Conservation (phyloP, 2,113 vertebrate genomes). For the Nyctereutes procyonoides region DNA sequence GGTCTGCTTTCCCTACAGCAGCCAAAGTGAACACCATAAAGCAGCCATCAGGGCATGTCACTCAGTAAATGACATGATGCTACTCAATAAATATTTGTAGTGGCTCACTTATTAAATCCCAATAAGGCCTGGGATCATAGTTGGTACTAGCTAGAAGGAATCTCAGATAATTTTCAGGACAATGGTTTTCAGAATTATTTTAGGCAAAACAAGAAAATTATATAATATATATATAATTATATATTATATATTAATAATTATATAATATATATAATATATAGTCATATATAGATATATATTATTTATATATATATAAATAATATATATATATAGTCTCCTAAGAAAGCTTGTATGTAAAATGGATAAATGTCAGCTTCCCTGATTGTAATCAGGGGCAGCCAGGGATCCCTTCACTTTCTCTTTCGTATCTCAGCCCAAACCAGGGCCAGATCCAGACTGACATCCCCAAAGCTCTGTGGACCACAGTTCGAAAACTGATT, state of each 20-base stretch:
- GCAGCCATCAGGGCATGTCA: neutral
- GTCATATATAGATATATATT: neutral
- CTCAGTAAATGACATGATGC: neutral
- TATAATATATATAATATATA: neutral
- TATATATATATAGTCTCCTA: neutral
- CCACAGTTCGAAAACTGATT: neutral
- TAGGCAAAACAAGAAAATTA: neutral
- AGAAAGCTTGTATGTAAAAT: neutral
- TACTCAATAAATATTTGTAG: neutral
- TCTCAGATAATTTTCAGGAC: neutral
- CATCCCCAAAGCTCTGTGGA: neutral
- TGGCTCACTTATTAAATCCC: neutral
- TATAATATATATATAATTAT: no score
- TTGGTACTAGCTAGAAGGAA: neutral
- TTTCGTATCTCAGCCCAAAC: neutral
- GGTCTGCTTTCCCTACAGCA: neutral
- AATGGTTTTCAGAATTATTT: conserved; percentile 25
- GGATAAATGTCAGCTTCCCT: neutral
- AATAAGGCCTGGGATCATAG: neutral
- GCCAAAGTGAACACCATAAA: neutral
- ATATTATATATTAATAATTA: no score
- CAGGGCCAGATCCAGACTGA: neutral
- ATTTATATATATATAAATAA: neutral
- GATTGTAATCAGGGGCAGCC: neutral
- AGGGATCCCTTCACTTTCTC: neutral